Base-by-base conservation (phyloP, 2,113 vertebrate species). In the Tauraco erythrolophus region DNA sequence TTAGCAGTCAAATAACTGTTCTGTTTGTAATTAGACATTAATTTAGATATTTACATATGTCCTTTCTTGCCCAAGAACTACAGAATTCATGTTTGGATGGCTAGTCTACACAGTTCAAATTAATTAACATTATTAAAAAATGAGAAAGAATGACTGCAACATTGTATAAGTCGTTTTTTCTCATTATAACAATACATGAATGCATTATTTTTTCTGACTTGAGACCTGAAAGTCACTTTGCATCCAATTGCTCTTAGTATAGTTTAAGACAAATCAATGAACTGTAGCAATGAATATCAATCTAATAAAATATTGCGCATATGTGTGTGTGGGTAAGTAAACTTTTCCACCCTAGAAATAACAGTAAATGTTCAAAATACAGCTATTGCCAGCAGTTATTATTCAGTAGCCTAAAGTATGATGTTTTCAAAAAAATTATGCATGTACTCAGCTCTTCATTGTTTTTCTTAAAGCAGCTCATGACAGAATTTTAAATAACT, bases 401-500 rank as follows among this genome's bases (percentile, higher is more conserved):
- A 91, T 95, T 68, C 27, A 66, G 28, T 88, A 94, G 81, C 54
- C 81, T 95, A 48, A 79, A 93, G 46, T 78, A 57, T 2, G 2
- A 75, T 61, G 61, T 76, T 87, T 50, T 94, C 39, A 72, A 88
- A 95, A 94, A 94, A 75, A 81, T n/a, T 96, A 87, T 94, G 82
- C 84, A 76, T 84, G 41, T 61, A 72, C 65, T 91, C 84, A 64
- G 45, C 35, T 74, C 48, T 94, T 91, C 23, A 46, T 92, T 92
- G 76, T 96, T 94, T 95, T 91, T 76, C 46, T 94, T 83, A 95
- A 94, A 88, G 43, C 41, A 77, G 43, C 30, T 96, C 48, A 84
- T 94, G 92, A 95, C 92, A 93, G 84, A 94, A 89, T 95, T 96
- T 96, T 93, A 95, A 95, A 96, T 92, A 95, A 96, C 91, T 92